phyloP scores from a whole-genome alignment of 2,888 invertebrate genomes.

The Macrosoma leucophasiata region DNA sequence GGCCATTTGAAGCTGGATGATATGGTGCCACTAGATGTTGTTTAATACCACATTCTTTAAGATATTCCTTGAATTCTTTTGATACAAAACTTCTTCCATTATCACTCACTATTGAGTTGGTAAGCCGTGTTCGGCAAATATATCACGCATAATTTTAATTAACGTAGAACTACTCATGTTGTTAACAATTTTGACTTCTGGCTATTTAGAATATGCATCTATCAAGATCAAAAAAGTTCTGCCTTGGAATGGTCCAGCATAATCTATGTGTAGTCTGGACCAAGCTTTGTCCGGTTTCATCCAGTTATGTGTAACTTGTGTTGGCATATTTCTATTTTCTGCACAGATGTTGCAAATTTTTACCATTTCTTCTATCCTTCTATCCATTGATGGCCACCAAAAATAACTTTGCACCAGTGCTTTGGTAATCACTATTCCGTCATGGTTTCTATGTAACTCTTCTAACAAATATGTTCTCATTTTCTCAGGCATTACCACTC shows the following conservation, averaged over 20 bases:
- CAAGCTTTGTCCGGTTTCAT: conserved; percentile 14
- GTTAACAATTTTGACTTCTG: conserved; percentile 11
- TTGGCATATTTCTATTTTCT: conserved; percentile 12
- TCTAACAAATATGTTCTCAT: conserved; percentile 9
- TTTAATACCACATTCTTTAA: conserved; percentile 13
- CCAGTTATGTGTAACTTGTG: conserved; percentile 13
- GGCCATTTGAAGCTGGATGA: conserved; percentile 22
- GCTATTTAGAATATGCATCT: conserved; percentile 20
- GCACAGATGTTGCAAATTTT: neutral
- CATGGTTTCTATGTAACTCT: conserved; percentile 16
- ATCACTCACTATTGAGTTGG: conserved; percentile 11
- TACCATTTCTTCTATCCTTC: conserved; percentile 6
- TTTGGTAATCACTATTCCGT: conserved; percentile 20
- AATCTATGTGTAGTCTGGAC: conserved; percentile 20
- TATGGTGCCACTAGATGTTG: conserved; percentile 19
- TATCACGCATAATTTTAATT: conserved; percentile 11
- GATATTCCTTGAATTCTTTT: conserved; percentile 19
- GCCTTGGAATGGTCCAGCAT: conserved; percentile 17
- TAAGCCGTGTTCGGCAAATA: conserved; percentile 14
- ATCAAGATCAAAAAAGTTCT: conserved; percentile 17
- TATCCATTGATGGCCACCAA: conserved; percentile 21
- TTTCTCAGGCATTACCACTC: conserved; percentile 14
- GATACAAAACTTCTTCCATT: conserved; percentile 17
- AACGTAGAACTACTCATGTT: conserved; percentile 12
- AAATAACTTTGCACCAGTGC: conserved; percentile 20